A percentile compares a stretch with the other conserved stretches of the same genome.
Conservation (phyloP, 2,113 vertebrate genomes). For the Callipepla squamata region DNA sequence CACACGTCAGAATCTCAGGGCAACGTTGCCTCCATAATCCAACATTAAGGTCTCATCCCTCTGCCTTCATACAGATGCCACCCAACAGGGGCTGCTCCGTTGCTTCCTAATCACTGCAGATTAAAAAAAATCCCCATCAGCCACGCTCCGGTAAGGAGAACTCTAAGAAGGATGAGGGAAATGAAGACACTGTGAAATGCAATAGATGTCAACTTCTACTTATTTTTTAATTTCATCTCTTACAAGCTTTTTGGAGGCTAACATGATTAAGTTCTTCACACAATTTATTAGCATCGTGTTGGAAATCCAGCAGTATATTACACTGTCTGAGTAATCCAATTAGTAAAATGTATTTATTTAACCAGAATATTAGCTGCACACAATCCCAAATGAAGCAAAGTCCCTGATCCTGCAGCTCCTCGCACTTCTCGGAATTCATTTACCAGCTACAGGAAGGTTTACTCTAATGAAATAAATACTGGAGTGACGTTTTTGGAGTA, state of each 20-base stretch:
- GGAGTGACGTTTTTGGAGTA: slow-evolving; percentile 44
- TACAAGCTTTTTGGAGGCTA: slow-evolving; percentile 76
- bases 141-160: slow-evolving; percentile 10
- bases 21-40: neutral
- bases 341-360: slow-evolving; percentile 81
- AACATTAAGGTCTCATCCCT: neutral
- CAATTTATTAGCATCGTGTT: slow-evolving; percentile 82
- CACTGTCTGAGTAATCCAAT: slow-evolving; percentile 80
- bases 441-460: slow-evolving; percentile 43
- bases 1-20: neutral
- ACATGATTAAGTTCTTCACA: slow-evolving; percentile 81
- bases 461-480: slow-evolving; percentile 60
- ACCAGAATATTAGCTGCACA: slow-evolving; percentile 66
- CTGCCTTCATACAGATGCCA: fast-evolving
- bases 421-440: slow-evolving; percentile 47
- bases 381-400: slow-evolving; percentile 55
- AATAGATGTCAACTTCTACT: slow-evolving; percentile 71
- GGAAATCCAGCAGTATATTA: slow-evolving; percentile 76
- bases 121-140: slow-evolving; percentile 52
- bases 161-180: slow-evolving; percentile 71
- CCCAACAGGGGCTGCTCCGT: neutral
- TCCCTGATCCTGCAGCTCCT: slow-evolving; percentile 23
- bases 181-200: slow-evolving; percentile 58
- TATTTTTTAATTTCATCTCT: slow-evolving; percentile 78
- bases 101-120: slow-evolving; percentile 34